Evolutionary conservation across 2,113 vertebrate genomes (phyloP), one percentile per base, ranked within the genome.

Genomic region (Physeter macrocephalus): DNA sequence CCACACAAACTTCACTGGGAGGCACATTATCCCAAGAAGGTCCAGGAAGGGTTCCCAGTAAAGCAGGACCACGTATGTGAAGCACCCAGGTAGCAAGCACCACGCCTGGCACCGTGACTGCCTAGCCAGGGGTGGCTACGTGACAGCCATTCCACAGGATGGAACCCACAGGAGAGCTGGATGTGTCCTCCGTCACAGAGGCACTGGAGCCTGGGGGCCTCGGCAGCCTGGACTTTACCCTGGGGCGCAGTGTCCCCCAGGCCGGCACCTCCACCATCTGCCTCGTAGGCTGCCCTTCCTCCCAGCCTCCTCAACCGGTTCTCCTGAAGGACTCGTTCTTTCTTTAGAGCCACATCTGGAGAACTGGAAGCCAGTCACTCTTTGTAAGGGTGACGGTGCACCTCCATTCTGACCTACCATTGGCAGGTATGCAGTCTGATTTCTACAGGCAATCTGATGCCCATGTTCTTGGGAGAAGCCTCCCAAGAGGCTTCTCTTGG

Each of bases 101-200:
- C 1, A 61, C 0, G 2, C 49, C 36, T 1, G 4, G 54, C 61
- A n/a, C 46, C 17, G 57, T 2, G 39, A 18, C 69, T 5, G 25
- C 23, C 52, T 3, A 4, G 27, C 11, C 3, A 1, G 1, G 1
- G 39, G 10, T 5, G 11, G 69, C 36, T 8, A 6, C 3, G 2
- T 3, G 39, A 43, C 4, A 23, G 43, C n/a, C 67, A 27, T 14
- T 11, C 43, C n/a, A 39, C 0, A 3, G 82, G 46, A 77, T 0
- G 1, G 36, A 31, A 6, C 6, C 18, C 17, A 11, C 0, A n/a
- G 39, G 41, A 80, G 39, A 43, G 75, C 49, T 41, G 41, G 23
- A 8, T 1, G 21, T 8, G 8, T 8, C 8, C 61, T 81, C 49
- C 15, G 15, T 21, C 46, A 31, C 29, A 43, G 52, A 87, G 92